A percentile compares a stretch with the other conserved stretches of the same genome.
phyloP scores from a whole-genome alignment of 2,797 vertebrate genomes.

The Selene dorsalis region DNA sequence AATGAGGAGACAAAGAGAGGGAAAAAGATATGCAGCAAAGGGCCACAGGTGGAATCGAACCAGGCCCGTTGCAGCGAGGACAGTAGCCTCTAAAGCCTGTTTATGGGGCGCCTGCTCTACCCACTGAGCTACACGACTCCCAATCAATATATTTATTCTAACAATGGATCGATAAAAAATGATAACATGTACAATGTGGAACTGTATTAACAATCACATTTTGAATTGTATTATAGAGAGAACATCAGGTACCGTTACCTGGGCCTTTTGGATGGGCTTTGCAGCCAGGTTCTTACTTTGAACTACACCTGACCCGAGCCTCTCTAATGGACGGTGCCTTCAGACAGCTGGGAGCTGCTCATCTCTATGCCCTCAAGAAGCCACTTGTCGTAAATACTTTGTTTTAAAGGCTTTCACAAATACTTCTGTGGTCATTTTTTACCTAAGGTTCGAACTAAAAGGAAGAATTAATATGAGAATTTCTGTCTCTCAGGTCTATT shows the following conservation, averaged over 20 bases:
- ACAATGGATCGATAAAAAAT: not conserved
- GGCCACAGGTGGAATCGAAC: too few species aligned
- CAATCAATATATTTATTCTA: not conserved
- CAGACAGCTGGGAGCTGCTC: slow-evolving; percentile 35
- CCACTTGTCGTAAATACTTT: slow-evolving; percentile 63
- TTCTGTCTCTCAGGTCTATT: slow-evolving; percentile 70
- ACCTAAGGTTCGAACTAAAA: not conserved
- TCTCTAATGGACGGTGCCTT: slow-evolving; percentile 74
- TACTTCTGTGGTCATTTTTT: not conserved
- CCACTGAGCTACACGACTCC: too few species aligned
- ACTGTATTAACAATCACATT: accelerated
- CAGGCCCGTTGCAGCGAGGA: too few species aligned
- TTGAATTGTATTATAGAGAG: slow-evolving; percentile 21
- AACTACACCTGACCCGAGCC: slow-evolving; percentile 64
- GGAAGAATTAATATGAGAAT: not conserved
- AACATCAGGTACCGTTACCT: slow-evolving; percentile 1
- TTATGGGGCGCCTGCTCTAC: too few species aligned
- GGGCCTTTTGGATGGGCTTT: not conserved
- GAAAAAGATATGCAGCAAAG: too few species aligned
- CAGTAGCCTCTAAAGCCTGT: too few species aligned
- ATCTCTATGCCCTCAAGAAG: slow-evolving; percentile 36
- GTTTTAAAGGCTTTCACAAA: not conserved
- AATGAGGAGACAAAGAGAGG: too few species aligned
- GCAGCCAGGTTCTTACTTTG: not conserved
- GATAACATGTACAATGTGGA: not conserved